Evolutionary conservation across 1,140 invertebrate genomes (phyloP).

Genomic region (Anagrus nilaparvatae): DNA sequence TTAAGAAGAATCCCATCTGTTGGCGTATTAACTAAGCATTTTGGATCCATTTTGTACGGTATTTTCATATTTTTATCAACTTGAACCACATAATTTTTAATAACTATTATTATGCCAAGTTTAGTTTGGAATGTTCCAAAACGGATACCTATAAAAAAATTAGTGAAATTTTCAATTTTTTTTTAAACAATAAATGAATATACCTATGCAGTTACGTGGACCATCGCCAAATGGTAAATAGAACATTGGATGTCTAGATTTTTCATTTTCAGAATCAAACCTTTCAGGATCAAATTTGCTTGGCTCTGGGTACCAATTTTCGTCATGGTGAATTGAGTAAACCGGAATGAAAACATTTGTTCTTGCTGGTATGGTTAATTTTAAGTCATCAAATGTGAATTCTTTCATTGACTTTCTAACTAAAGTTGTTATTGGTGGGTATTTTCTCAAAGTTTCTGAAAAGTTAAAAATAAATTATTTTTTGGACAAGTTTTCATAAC

Average conservation of each 20-base stretch:
- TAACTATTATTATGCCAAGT: conserved; percentile 37
- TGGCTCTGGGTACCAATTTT: conserved; percentile 46
- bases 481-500: no score
- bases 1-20: conserved; percentile 22
- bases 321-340: conserved; percentile 44
- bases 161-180: neutral
- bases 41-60: conserved; percentile 20
- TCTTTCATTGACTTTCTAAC: conserved; percentile 21
- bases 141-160: conserved; percentile 24
- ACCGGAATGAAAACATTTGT: conserved; percentile 46
- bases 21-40: conserved; percentile 18
- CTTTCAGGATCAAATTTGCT: conserved; percentile 50
- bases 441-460: conserved; percentile 39
- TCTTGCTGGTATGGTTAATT: conserved; percentile 35
- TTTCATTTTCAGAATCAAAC: conserved; percentile 42
- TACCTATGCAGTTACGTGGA: conserved; percentile 52
- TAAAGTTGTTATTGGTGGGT: conserved; percentile 33
- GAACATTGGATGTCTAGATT: conserved; percentile 42
- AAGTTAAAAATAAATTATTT: conserved; percentile 10
- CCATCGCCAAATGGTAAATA: conserved; percentile 65
- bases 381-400: conserved; percentile 29
- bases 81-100: conserved; percentile 36
- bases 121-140: conserved; percentile 42
- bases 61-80: conserved; percentile 28
- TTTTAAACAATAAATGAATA: conserved; percentile 8